A percentile compares a stretch with the other conserved stretches of the same genome.
phyloP scores from a whole-genome alignment of 37 sponge, comb jelly and placozoan species.

The Hexactinellida sp. region DNA sequence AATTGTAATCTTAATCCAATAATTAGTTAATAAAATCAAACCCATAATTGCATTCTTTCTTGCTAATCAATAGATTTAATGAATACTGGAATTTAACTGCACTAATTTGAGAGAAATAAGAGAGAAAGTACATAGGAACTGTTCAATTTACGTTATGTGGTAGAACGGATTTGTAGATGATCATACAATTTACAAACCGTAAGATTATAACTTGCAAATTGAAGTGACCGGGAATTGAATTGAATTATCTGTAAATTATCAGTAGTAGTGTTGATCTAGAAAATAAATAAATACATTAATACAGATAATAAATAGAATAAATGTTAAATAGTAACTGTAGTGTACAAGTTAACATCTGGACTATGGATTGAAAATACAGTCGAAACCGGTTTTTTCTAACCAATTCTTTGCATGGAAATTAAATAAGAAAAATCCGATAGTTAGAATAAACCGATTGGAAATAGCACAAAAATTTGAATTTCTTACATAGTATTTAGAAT shows the following conservation, averaged over 20 bases:
- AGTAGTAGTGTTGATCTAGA: background rate
- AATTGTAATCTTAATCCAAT: too few species aligned
- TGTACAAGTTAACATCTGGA: too few species aligned
- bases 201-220: too few species aligned
- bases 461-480: too few species aligned
- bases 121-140: background rate
- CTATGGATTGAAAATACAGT: too few species aligned
- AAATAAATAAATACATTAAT: background rate
- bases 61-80: background rate
- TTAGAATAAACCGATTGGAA: too few species aligned
- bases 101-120: background rate
- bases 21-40: too few species aligned
- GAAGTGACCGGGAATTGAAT: slow-evolving; percentile 4
- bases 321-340: background rate
- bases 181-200: background rate
- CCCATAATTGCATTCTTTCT: too few species aligned
- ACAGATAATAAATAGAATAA: background rate
- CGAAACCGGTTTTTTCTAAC: too few species aligned
- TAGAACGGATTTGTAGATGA: background rate
- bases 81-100: background rate
- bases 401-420: too few species aligned
- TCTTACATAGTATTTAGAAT: too few species aligned
- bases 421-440: too few species aligned
- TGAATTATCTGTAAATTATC: background rate
- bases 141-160: background rate